phyloP scores from a whole-genome alignment of 2,888 invertebrate genomes.

The Adelphocoris suturalis region DNA sequence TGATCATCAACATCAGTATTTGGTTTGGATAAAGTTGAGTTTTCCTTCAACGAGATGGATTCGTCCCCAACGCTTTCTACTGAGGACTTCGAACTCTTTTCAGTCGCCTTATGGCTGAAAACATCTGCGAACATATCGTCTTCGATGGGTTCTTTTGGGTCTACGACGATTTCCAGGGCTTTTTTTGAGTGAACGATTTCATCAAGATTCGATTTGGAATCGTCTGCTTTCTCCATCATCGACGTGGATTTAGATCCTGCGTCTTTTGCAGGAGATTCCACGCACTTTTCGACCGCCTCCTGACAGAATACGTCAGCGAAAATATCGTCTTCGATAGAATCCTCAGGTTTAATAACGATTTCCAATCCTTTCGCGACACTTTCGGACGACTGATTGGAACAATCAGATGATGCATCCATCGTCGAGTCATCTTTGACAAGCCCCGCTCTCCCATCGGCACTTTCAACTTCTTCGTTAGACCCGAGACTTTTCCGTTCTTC shows the following conservation, averaged over 20 bases:
- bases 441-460: neutral
- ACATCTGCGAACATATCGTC: conserved; percentile 87
- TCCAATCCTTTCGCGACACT: neutral
- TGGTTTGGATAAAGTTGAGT: neutral
- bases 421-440: neutral
- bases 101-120: conserved; percentile 78
- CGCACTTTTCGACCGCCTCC: neutral
- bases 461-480: neutral
- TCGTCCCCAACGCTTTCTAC: too few relatives aligned
- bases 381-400: neutral
- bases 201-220: too few relatives aligned
- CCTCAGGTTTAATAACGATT: conserved; percentile 73
- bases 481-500: neutral
- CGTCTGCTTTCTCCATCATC: neutral
- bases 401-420: neutral
- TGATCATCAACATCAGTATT: too few relatives aligned
- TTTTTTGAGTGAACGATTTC: neutral
- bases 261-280: neutral
- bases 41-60: neutral
- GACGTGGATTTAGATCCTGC: neutral
- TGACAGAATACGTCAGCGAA: conserved; percentile 85
- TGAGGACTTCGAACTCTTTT: neutral
- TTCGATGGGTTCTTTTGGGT: conserved; percentile 72
- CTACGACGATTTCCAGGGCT: conserved; percentile 13
- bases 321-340: conserved; percentile 81